Base-by-base conservation (phyloP, 1,140 invertebrate genomes). In the Pachyrhynchus sulphureomaculatus region DNA sequence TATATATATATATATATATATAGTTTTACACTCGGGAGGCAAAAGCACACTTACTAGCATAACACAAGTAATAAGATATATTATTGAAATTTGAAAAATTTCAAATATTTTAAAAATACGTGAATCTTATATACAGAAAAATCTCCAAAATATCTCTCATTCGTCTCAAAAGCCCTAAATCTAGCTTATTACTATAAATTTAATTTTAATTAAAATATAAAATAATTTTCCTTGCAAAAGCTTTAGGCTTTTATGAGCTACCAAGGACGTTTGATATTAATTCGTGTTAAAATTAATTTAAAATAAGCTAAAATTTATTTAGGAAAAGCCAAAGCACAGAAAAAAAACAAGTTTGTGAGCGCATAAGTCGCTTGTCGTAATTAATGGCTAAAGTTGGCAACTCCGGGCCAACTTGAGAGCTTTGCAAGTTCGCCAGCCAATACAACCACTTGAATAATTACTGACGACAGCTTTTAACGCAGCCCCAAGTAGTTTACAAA, bases 371-470 rank as follows among this genome's bases (percentile, higher is more conserved):
- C 54, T 64, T 53, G 62, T 62, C 58, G 64, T 72, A 72, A 72
- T 72, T 72, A 71, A 72, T 72, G 70, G 67, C 39, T 63, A 63
- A 72, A 72, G 68, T 72, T 72, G 61, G 69, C 65, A 64, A 68
- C 64, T 64, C 61, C 62, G 66, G 60, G 63, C 64, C 52, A 72
- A 69, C 70, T 71, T 69, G 62, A 70, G 67, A 69, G 70, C 68
- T 72, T 69, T 69, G 66, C 64, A 72, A 70, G 65, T 71, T 71
- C 66, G 54, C 59, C 60, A 65, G 62, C 62, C 64, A 70, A 67
- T 67, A 68, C 67, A 68, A 65, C 68, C 68, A 70, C 70, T 72
- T 72, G 70, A 72, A 72, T 72, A 72, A 72, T 72, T 72, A 72
- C 70, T 65, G 65, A 63, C 65, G 70, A 72, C 70, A 69, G 67